These are phyloP conservation scores for Synergus gifuensis DNA, from an alignment of 2,888 invertebrate species.

Conservation along the genomic window DNA sequence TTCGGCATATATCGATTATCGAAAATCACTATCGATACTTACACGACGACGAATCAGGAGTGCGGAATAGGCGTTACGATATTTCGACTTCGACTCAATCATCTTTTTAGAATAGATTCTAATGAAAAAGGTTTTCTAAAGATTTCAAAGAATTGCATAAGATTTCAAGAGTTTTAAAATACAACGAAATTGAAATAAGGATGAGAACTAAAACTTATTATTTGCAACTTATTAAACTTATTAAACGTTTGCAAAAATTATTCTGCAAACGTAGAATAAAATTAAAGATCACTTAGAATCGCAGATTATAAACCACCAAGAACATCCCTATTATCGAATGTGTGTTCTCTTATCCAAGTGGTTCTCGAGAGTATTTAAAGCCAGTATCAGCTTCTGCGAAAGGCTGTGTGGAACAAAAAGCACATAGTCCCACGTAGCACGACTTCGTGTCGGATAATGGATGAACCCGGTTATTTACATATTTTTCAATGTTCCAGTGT, in stretches of 20 bases:
- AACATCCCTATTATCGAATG: constrained; percentile 14
- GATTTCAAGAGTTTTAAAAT: no score
- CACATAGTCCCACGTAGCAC: constrained; percentile 38
- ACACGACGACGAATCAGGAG: no score
- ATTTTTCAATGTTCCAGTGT: constrained; percentile 54
- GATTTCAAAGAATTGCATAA: no score
- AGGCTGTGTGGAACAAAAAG: constrained; percentile 37
- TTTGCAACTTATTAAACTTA: no score
- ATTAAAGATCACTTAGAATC: constrained; percentile 6
- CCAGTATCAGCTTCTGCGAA: constrained; percentile 41
- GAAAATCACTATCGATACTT: no score
- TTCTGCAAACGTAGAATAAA: not conserved
- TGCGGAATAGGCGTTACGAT: no score
- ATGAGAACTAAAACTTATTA: no score
- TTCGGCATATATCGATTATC: no score
- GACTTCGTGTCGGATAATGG: constrained; percentile 53
- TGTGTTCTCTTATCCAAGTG: constrained; percentile 30
- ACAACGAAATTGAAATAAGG: not conserved
- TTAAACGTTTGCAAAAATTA: no score
- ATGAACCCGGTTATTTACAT: constrained; percentile 69
- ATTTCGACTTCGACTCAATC: no score
- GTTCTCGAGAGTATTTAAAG: constrained; percentile 29
- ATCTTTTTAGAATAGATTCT: no score
- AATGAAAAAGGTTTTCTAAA: no score
- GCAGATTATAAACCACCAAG: not conserved